Evolutionary conservation across 2,888 invertebrate species (phyloP), one percentile per base, ranked within the genome.

Genomic region (Drosophila mettleri): DNA sequence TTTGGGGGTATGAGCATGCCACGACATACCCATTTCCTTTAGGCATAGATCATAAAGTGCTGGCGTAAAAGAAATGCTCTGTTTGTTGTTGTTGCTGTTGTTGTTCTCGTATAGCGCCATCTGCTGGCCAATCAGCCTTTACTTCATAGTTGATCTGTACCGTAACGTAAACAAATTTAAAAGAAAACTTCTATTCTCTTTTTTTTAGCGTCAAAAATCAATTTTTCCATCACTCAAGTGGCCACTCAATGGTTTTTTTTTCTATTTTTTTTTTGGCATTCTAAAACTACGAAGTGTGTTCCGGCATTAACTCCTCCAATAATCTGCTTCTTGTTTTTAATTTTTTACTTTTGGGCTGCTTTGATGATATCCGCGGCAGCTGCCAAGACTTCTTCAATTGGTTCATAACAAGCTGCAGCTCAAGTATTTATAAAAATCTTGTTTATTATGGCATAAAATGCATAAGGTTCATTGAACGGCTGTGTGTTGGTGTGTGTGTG

Each of bases 391-490:
- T 77, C 76, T 68, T 74, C 88, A 82, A 87, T 79, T 76, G 79
- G 69, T 62, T 57, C 73, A 64, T 69, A 81, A 79, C 86, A 71
- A 67, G 77, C 78, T 64, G 78, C 64, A 62, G 74, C 34, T 39
- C 39, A 64, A 64, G 39, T 81, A 86, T 82, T 79, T 86, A 86
- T 76, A 74, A 70, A 62, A 70, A 67, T 69, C 49, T 80, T 83
- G 86, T 83, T 83, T 88, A 86, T 86, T 86, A 80, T 69, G 71
- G 64, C 34, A 64, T 51, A 61, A 67, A 80, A 77, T 80, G 80
- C 80, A 74, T 54, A 54, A 70, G 70, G 83, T 83, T 83, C 83
- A 84, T 69, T 83, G 88, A 83, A 88, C 83, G 88, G 36, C 38
- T 29, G 29, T 51, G 55, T 34, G 46, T 5, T 2, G 1, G 0